A percentile compares a stretch with the other conserved stretches of the same genome.
These are phyloP conservation scores for Saccostrea glomerata DNA, from an alignment of 1,140 invertebrate genomes.

Conservation along the genomic window DNA sequence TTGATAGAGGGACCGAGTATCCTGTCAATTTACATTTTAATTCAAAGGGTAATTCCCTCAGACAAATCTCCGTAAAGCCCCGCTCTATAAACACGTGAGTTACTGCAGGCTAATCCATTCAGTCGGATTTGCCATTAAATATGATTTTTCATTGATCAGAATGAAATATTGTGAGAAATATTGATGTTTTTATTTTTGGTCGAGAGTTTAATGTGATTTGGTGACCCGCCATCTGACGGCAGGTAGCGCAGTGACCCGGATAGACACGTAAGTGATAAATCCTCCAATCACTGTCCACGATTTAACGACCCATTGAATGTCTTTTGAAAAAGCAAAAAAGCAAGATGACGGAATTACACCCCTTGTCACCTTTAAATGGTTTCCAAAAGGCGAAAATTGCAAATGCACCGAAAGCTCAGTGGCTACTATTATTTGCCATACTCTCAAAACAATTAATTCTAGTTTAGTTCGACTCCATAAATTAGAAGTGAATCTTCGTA, in stretches of 20 bases:
- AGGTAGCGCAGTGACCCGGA: conserved; percentile 49
- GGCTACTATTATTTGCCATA: conserved; percentile 37
- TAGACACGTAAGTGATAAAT: conserved; percentile 55
- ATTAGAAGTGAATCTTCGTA: conserved; percentile 34
- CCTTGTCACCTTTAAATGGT: conserved; percentile 36
- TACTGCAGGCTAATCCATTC: conserved; percentile 1
- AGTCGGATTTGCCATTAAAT: conserved; percentile 22
- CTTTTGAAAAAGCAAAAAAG: conserved; percentile 16
- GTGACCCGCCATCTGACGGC: conserved; percentile 44
- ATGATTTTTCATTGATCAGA: conserved; percentile 11
- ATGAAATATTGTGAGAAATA: not conserved
- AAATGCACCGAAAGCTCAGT: conserved; percentile 39
- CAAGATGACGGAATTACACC: conserved; percentile 14
- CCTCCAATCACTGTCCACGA: conserved; percentile 54
- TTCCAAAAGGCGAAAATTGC: conserved; percentile 41
- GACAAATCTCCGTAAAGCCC: not conserved
- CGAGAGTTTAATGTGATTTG: conserved; percentile 20
- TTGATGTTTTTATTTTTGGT: conserved; percentile 14
- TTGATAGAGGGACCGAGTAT: not conserved
- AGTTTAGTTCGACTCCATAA: conserved; percentile 44
- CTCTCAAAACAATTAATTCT: conserved; percentile 17
- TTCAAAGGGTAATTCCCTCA: conserved; percentile 17
- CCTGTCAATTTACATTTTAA: conserved; percentile 35
- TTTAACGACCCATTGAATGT: conserved; percentile 44
- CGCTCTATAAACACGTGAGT: conserved; percentile 11